Evolutionary conservation across 2,113 vertebrate genomes (phyloP).

Genomic region (Gymnarchus niloticus): DNA sequence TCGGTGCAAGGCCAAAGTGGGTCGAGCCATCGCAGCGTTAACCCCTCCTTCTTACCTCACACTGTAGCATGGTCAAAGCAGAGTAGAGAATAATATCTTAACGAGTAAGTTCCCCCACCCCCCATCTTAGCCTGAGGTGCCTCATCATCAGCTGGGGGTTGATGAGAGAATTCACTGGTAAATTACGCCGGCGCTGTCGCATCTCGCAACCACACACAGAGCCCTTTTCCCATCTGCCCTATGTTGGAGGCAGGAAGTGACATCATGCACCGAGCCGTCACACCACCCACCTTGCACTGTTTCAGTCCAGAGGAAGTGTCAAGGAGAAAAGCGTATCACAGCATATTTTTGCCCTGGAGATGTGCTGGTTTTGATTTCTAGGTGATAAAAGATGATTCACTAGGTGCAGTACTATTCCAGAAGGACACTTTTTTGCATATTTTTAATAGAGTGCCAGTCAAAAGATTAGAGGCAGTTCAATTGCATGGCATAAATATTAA

Average conservation of each 20-base stretch:
- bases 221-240: not conserved
- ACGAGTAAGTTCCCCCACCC: not conserved
- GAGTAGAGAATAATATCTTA: not conserved
- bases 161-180: not conserved
- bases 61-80: not conserved
- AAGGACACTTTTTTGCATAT: conserved; percentile 47
- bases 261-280: not conserved
- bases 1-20: not conserved
- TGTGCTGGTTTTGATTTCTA: conserved; percentile 24
- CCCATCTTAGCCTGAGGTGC: not conserved
- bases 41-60: not conserved
- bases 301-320: conserved; percentile 13
- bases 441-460: conserved; percentile 56
- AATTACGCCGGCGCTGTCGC: not conserved
- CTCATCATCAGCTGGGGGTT: not conserved
- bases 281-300: conserved; percentile 6
- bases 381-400: conserved; percentile 42
- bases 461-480: conserved; percentile 22
- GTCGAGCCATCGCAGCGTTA: not conserved
- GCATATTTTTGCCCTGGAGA: not conserved
- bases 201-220: not conserved
- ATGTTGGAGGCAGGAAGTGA: conserved; percentile 11
- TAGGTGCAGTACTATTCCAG: conserved; percentile 37
- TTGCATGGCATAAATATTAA: not conserved
- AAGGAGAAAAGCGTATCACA: not conserved